Conservation (phyloP, 2,113 vertebrate genomes). For the Hypanus sabinus region DNA sequence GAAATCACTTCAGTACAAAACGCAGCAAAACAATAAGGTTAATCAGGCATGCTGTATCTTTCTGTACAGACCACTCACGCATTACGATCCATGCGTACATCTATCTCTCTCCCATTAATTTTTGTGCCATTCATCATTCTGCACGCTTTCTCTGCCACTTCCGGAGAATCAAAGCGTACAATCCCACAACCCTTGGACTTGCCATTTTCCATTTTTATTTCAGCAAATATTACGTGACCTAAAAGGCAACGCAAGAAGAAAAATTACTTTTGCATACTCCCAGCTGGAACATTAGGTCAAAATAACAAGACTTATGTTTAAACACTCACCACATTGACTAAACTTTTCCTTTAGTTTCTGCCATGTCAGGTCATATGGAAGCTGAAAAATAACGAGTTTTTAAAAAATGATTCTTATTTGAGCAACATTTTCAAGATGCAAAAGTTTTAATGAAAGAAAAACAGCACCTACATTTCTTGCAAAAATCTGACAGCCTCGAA, state of each 20-base stretch:
- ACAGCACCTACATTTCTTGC: conserved; percentile 85
- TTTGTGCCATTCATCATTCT: conserved; percentile 96
- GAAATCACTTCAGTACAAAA: conserved; percentile 33
- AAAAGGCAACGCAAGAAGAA: conserved; percentile 44
- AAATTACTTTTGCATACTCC: conserved; percentile 36
- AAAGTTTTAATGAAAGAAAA: not conserved
- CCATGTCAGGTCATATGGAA: conserved; percentile 95
- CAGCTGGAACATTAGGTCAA: not conserved
- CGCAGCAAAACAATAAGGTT: conserved; percentile 79
- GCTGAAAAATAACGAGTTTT: conserved; percentile 63
- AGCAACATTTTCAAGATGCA: not conserved
- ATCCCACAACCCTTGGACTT: conserved; percentile 97
- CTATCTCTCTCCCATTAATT: conserved; percentile 95
- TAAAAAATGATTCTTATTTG: not conserved
- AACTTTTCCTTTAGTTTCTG: conserved; percentile 98
- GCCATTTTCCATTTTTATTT: conserved; percentile 98
- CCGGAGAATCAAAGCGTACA: conserved; percentile 85
- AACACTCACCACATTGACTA: conserved; percentile 84
- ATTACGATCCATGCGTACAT: conserved; percentile 90
- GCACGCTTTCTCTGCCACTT: conserved; percentile 93
- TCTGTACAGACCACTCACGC: conserved; percentile 66
- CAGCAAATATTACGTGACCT: conserved; percentile 97
- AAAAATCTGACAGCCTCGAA: conserved; percentile 97
- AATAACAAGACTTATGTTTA: not conserved
- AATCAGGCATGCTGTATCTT: conserved; percentile 69